Percentiles rank a stretch among this genome's conserved stretches.
phyloP scores from a whole-genome alignment of 2,888 invertebrate species.

The Elysia crispata region DNA sequence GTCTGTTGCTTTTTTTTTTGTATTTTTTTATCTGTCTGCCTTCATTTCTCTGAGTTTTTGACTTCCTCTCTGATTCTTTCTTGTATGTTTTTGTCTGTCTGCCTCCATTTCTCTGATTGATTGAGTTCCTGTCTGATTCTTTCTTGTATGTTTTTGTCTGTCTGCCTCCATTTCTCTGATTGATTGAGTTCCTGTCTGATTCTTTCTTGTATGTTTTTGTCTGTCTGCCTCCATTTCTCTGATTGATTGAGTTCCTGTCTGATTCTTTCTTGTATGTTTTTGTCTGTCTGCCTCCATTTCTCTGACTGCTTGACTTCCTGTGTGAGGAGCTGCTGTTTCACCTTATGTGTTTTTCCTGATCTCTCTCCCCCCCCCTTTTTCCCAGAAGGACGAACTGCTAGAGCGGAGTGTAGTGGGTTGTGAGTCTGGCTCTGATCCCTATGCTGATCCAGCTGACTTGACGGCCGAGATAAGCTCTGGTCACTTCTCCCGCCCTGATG shows the following conservation, averaged over 20 bases:
- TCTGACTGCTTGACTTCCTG: conserved; percentile 26
- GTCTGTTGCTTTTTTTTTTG: background rate
- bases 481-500: background rate
- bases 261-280: too few relatives aligned
- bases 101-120: too few relatives aligned
- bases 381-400: background rate
- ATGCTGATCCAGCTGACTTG: background rate
- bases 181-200: too few relatives aligned
- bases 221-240: too few relatives aligned
- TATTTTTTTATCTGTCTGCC: background rate
- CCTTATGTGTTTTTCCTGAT: background rate
- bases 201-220: too few relatives aligned
- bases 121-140: too few relatives aligned
- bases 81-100: too few relatives aligned
- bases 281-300: too few relatives aligned
- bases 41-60: background rate
- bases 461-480: background rate
- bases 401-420: conserved; percentile 26
- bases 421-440: background rate
- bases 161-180: too few relatives aligned
- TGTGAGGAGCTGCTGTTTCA: background rate
- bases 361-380: background rate
- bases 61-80: too few relatives aligned
- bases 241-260: too few relatives aligned
- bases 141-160: too few relatives aligned